Percentiles rank a stretch among this genome's conserved stretches.
Evolutionary conservation across 1,140 invertebrate genomes (phyloP).

Genomic region (Copidosoma floridanum): DNA sequence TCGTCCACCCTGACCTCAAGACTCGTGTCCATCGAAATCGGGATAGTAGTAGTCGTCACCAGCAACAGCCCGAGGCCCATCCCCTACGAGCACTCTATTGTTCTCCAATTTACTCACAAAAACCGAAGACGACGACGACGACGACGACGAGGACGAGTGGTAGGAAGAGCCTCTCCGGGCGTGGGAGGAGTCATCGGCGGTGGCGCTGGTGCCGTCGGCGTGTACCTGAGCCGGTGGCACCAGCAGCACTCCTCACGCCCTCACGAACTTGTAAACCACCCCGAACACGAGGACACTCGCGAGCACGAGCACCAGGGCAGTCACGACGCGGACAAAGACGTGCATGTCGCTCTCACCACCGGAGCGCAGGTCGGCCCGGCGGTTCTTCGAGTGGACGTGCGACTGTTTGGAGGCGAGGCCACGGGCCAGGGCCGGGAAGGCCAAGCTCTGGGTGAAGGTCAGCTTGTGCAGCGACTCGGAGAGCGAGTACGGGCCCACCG

Average conservation of each 20-base stretch:
- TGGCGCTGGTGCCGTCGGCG: conserved; percentile 29
- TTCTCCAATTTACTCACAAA: too few species aligned
- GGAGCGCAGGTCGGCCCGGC: conserved; percentile 60
- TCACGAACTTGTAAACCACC: conserved; percentile 73
- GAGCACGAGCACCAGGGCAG: conserved; percentile 67
- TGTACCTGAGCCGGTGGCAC: conserved; percentile 49
- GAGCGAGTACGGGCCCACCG: conserved; percentile 69
- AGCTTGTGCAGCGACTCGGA: conserved; percentile 73
- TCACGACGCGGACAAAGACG: conserved; percentile 70
- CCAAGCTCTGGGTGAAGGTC: conserved; percentile 73
- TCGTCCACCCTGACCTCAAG: too few species aligned
- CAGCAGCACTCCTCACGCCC: conserved; percentile 74
- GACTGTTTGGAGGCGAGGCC: conserved; percentile 65
- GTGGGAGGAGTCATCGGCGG: not conserved
- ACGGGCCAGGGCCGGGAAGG: conserved; percentile 70
- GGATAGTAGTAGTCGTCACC: too few species aligned
- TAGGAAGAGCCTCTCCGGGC: too few species aligned
- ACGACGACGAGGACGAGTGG: too few species aligned
- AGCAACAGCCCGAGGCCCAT: too few species aligned
- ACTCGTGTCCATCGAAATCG: too few species aligned
- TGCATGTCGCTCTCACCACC: conserved; percentile 66
- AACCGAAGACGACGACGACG: too few species aligned
- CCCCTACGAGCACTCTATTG: too few species aligned
- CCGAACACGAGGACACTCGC: conserved; percentile 73
- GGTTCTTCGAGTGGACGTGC: conserved; percentile 32